Conservation (phyloP, 2,888 invertebrate species). For the Atrina japonica region DNA sequence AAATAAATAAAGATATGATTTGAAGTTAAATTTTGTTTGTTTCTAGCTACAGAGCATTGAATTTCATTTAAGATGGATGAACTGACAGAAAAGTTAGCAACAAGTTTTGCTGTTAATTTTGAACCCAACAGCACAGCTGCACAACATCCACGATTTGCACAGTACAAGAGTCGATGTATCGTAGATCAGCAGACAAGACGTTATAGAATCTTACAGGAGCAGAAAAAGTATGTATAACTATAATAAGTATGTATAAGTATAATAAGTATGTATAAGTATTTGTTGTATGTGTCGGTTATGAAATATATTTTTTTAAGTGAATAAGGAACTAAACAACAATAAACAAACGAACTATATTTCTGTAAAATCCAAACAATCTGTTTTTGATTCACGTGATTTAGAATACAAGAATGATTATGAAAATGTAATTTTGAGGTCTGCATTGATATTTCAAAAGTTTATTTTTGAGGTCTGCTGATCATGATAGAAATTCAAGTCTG, state of each 20-base stretch:
- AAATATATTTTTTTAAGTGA: neutral
- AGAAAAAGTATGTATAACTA: slow-evolving; percentile 83
- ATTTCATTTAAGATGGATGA: slow-evolving; percentile 69
- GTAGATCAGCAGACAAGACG: slow-evolving; percentile 83
- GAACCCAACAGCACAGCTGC: slow-evolving; percentile 73
- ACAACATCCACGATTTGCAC: slow-evolving; percentile 75
- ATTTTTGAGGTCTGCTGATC: too few relatives aligned
- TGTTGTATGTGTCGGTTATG: neutral
- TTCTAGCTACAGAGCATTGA: too few relatives aligned
- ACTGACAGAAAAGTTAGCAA: slow-evolving; percentile 68
- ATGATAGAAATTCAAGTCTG: too few relatives aligned
- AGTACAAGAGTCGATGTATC: slow-evolving; percentile 78
- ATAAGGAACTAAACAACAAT: too few relatives aligned
- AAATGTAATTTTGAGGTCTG: too few relatives aligned
- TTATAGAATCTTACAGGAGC: slow-evolving; percentile 82
- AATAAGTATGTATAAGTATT: too few relatives aligned
- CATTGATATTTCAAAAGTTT: too few relatives aligned
- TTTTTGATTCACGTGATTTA: too few relatives aligned
- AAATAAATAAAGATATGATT: neutral
- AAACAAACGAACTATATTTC: too few relatives aligned
- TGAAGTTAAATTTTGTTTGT: neutral
- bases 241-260: neutral
- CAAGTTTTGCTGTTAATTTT: slow-evolving; percentile 68
- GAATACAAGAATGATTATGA: too few relatives aligned
- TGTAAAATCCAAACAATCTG: too few relatives aligned